Conservation (phyloP, 2,113 vertebrate genomes). For the Phaethornis superciliosus region DNA sequence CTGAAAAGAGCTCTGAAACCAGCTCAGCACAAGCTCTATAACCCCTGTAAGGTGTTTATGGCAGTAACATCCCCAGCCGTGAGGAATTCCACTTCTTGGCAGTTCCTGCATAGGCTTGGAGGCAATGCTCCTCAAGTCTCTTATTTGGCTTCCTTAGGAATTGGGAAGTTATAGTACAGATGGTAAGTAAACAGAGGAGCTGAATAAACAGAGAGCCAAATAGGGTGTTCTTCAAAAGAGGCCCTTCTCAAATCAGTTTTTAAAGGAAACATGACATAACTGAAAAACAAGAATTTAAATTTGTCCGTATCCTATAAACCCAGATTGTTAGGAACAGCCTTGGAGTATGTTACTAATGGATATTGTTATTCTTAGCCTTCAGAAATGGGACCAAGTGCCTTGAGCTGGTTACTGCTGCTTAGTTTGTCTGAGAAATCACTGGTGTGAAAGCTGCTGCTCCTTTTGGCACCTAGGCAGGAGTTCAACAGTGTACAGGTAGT, state of each 20-base stretch:
- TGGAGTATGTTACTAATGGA: not conserved
- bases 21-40: not conserved
- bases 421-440: not conserved
- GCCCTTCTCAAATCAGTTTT: not conserved
- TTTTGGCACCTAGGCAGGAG: not conserved
- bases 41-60: not conserved
- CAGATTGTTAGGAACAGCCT: not conserved
- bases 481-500: not conserved
- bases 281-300: not conserved
- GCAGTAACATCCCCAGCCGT: not conserved
- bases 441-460: not conserved
- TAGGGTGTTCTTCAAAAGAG: not conserved
- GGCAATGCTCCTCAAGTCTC: not conserved
- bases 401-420: not conserved
- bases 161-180: not conserved
- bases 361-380: not conserved
- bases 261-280: not conserved
- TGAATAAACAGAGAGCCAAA: not conserved
- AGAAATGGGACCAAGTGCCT: not conserved
- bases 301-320: not conserved
- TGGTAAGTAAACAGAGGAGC: not conserved
- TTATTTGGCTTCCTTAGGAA: not conserved
- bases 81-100: not conserved
- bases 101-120: not conserved
- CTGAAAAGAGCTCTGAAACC: not conserved